These are phyloP conservation scores for Nicator chloris DNA, from an alignment of 2,113 vertebrate species.

Conservation along the genomic window DNA sequence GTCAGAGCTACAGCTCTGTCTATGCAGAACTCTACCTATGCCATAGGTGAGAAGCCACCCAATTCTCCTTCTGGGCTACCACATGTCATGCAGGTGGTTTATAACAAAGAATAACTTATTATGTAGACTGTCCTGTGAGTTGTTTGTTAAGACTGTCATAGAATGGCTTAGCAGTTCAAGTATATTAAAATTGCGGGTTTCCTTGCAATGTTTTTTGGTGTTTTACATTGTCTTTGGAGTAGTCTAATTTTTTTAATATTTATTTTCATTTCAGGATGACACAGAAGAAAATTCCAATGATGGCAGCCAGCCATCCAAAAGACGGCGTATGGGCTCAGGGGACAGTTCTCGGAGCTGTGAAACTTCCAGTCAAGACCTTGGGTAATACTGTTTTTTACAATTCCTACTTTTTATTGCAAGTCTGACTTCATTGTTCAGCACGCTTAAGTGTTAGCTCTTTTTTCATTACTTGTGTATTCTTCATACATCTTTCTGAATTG, in stretches of 20 bases:
- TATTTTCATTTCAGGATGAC: slow-evolving; percentile 69
- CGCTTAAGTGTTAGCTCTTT: not conserved
- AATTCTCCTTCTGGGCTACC: not conserved
- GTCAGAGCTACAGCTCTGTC: not conserved
- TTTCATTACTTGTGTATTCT: not conserved
- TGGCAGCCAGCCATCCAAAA: slow-evolving; percentile 88
- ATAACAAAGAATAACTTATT: not conserved
- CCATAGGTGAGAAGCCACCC: not conserved
- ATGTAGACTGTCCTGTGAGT: not conserved
- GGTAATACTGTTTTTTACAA: slow-evolving; percentile 61
- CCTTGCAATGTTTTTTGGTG: not conserved
- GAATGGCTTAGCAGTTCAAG: not conserved
- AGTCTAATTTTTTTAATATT: not conserved
- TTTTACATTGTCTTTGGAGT: not conserved
- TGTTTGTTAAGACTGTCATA: not conserved
- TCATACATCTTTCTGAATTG: not conserved
- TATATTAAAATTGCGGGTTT: not conserved
- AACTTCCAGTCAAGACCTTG: slow-evolving; percentile 88
- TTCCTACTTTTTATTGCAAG: not conserved
- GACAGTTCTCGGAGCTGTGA: slow-evolving; percentile 96
- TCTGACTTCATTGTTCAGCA: not conserved
- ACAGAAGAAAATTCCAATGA: slow-evolving; percentile 93
- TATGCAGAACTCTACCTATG: accelerated
- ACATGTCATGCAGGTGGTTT: not conserved
- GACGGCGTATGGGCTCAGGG: slow-evolving; percentile 92